Evolutionary conservation across 2,797 vertebrate genomes (phyloP).

Genomic region (Lacerta bilineata): DNA sequence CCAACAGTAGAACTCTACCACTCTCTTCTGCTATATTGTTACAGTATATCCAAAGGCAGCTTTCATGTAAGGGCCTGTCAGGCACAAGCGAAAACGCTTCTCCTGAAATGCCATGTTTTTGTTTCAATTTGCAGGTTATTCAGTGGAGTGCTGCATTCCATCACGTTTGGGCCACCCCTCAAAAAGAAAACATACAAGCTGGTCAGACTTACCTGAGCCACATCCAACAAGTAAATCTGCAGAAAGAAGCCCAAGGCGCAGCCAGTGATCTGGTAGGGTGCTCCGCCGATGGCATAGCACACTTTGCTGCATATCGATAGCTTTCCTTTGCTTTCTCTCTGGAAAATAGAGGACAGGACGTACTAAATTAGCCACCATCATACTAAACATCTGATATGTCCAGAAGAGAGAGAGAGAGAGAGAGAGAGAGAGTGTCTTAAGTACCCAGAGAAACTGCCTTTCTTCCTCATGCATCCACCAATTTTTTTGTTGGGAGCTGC

Average conservation of each 20-base stretch:
- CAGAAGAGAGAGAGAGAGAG: too few relatives aligned
- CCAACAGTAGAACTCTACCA: too few relatives aligned
- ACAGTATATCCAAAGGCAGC: too few relatives aligned
- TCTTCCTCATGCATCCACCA: too few relatives aligned
- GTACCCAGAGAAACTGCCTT: background rate
- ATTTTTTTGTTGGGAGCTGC: too few relatives aligned
- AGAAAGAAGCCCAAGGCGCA: slow-evolving; percentile 96
- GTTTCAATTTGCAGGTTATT: background rate
- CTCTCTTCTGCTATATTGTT: too few relatives aligned
- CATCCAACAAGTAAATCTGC: slow-evolving; percentile 95
- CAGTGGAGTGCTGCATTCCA: background rate
- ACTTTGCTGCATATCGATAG: slow-evolving; percentile 93
- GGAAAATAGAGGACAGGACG: background rate
- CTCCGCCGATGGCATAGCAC: slow-evolving; percentile 94
- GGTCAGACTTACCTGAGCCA: slow-evolving; percentile 89
- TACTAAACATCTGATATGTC: background rate
- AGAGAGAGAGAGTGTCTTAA: background rate
- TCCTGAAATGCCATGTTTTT: background rate
- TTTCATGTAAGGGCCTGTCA: background rate
- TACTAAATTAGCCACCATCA: background rate
- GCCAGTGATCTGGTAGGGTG: slow-evolving; percentile 97
- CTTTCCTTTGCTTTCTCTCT: slow-evolving; percentile 78
- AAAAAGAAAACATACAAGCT: background rate
- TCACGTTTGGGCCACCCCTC: background rate
- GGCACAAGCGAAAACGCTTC: background rate